Percentiles rank a stretch among this genome's conserved stretches.
Evolutionary conservation across 1,140 invertebrate genomes (phyloP).

Genomic region (Drosophila punjabiensis): DNA sequence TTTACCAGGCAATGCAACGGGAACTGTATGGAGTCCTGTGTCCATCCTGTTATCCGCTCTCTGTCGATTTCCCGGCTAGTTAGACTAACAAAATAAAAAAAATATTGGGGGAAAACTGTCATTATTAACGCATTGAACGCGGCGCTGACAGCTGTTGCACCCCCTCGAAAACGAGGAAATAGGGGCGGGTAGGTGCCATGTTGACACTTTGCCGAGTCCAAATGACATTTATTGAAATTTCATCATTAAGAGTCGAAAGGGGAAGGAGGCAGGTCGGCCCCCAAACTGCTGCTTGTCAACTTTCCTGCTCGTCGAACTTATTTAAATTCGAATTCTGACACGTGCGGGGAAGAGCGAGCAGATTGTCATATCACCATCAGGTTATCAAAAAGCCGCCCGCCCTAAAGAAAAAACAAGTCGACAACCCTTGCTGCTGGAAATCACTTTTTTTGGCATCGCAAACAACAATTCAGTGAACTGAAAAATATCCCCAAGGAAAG

Average conservation of each 20-base stretch:
- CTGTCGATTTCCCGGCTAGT: conserved; percentile 60
- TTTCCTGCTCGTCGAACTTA: conserved; percentile 70
- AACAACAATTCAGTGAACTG: conserved; percentile 78
- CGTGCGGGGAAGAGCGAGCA: conserved; percentile 35
- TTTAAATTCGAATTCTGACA: conserved; percentile 74
- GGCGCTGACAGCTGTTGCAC: conserved; percentile 66
- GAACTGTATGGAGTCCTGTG: conserved; percentile 20
- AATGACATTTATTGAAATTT: conserved; percentile 84
- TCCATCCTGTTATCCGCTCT: conserved; percentile 10
- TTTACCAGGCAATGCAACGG: conserved; percentile 67
- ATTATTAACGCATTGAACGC: conserved; percentile 81
- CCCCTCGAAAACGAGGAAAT: conserved; percentile 1
- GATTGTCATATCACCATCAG: conserved; percentile 44
- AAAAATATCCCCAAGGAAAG: conserved; percentile 78
- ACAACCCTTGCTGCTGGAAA: conserved; percentile 71
- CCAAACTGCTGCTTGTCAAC: conserved; percentile 66
- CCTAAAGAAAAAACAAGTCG: conserved; percentile 35
- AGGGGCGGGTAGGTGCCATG: conserved; percentile 60
- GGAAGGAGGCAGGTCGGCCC: background rate
- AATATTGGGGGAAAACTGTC: conserved; percentile 71
- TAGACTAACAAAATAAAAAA: conserved; percentile 50
- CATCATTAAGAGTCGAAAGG: conserved; percentile 63
- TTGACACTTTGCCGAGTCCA: conserved; percentile 76
- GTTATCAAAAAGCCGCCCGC: conserved; percentile 45
- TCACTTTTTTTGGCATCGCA: conserved; percentile 70